Evolutionary conservation across 1,140 invertebrate species (phyloP).

Genomic region (Teleogryllus occipitalis): DNA sequence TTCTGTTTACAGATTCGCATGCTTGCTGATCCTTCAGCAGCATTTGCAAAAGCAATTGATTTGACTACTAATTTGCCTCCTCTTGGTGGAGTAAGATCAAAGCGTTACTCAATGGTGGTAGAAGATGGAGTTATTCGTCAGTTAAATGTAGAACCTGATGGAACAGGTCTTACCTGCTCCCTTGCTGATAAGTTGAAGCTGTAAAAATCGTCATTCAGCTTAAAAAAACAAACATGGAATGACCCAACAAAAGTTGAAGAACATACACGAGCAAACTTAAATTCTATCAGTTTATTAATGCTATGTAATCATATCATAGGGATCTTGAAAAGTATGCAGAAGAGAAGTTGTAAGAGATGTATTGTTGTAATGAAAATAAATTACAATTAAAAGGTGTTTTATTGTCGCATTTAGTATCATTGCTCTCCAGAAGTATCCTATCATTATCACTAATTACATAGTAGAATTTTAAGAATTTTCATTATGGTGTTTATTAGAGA

Average conservation of each 20-base stretch:
- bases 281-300: no score
- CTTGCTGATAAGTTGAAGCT: constrained; percentile 31
- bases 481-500: no score
- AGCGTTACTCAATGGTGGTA: constrained; percentile 47
- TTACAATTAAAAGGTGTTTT: no score
- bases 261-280: no score
- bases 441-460: no score
- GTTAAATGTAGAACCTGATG: constrained; percentile 46
- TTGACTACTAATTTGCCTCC: constrained; percentile 42
- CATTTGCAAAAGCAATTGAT: constrained; percentile 43
- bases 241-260: not conserved
- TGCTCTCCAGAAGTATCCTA: no score
- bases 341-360: no score
- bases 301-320: no score
- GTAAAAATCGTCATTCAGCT: constrained; percentile 16
- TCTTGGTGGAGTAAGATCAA: constrained; percentile 42
- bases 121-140: constrained; percentile 42
- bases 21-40: constrained; percentile 45
- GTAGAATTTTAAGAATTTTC: no score
- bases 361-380: no score
- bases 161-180: constrained; percentile 43
- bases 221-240: not conserved
- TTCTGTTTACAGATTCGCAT: constrained; percentile 39
- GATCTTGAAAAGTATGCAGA: no score
- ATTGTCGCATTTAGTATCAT: no score